These are phyloP conservation scores for Dinocampus coccinellae DNA, from an alignment of 2,888 invertebrate genomes.

Conservation along the genomic window DNA sequence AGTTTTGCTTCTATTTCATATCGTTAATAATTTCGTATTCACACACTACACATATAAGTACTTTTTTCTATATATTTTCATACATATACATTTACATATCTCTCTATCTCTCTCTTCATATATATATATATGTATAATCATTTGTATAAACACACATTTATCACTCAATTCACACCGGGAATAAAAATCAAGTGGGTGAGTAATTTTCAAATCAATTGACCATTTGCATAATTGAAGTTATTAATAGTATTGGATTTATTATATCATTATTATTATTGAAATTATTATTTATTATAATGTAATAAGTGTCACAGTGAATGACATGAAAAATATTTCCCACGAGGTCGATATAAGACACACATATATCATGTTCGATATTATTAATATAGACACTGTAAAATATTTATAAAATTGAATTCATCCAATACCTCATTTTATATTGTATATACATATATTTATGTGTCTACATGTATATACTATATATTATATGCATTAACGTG, in stretches of 20 bases:
- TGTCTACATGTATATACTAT: too few species aligned
- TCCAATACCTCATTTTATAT: not conserved
- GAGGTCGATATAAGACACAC: not conserved
- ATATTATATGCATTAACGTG: too few species aligned
- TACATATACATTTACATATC: not conserved
- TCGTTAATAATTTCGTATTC: not conserved
- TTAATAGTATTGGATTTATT: constrained; percentile 15
- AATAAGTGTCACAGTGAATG: not conserved
- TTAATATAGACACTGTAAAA: too few species aligned
- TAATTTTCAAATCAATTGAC: constrained; percentile 8
- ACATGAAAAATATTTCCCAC: not conserved
- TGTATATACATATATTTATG: too few species aligned
- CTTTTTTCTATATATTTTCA: not conserved
- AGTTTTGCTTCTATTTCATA: not conserved
- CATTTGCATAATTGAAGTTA: not conserved
- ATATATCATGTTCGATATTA: not conserved
- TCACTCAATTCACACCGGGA: not conserved
- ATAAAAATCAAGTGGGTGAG: constrained; percentile 15
- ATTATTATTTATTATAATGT: not conserved
- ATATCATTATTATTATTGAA: not conserved
- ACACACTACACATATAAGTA: not conserved
- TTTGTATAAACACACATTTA: not conserved
- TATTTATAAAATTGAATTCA: not conserved
- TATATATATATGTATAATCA: not conserved
- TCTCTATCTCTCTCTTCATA: too few species aligned